These are phyloP conservation scores for Rhegmatorhina hoffmannsi DNA, from an alignment of 2,113 vertebrate species.

Conservation along the genomic window DNA sequence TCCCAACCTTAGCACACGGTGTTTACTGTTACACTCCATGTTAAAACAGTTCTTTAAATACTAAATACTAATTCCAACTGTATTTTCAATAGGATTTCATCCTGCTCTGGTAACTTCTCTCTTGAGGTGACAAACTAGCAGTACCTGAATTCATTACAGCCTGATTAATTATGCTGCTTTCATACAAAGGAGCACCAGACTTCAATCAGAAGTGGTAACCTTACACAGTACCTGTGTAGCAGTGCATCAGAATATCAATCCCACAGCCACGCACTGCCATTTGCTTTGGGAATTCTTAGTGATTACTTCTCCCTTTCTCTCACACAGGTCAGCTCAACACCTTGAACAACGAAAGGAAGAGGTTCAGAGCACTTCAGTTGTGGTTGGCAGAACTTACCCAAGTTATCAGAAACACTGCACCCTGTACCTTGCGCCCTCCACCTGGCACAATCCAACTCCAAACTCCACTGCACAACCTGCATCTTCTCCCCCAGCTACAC, in stretches of 20 bases:
- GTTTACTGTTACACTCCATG: background rate
- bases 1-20: constrained; percentile 1
- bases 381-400: background rate
- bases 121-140: constrained; percentile 58
- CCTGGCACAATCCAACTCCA: background rate
- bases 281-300: background rate
- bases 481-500: background rate
- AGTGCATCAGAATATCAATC: background rate
- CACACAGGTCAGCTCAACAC: background rate
- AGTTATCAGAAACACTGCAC: background rate
- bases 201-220: constrained; percentile 45
- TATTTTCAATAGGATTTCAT: constrained; percentile 49
- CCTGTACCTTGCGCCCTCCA: background rate
- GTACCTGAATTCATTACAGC: constrained; percentile 70
- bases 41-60: constrained; percentile 8
- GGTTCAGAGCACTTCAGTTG: background rate
- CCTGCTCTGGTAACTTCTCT: constrained; percentile 32
- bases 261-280: background rate
- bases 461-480: background rate
- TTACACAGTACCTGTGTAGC: constrained; percentile 2
- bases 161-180: constrained; percentile 72
- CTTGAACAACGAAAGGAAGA: background rate
- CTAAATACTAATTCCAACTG: background rate
- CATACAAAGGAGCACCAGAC: constrained; percentile 32
- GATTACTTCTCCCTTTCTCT: constrained; percentile 19